Conservation (phyloP, 1,140 invertebrate species). For the Drosophila jambulina region DNA sequence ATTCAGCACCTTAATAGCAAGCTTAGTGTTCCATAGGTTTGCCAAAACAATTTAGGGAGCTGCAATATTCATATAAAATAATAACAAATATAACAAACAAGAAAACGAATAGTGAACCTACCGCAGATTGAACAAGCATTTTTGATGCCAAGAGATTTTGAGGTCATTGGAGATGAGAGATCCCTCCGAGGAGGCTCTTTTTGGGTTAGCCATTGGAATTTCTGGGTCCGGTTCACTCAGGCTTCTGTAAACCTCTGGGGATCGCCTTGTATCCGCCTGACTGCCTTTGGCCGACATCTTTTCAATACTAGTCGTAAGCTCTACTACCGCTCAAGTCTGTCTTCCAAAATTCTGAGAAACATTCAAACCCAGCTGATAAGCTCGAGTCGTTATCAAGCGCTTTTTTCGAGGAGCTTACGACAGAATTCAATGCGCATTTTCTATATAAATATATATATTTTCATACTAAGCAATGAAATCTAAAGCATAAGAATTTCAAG, state of each 20-base stretch:
- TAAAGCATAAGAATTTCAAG: not conserved
- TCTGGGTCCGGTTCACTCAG: slow-evolving; percentile 4
- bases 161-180: not conserved
- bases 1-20: not conserved
- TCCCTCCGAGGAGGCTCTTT: not conserved
- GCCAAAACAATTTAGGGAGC: slow-evolving; percentile 4
- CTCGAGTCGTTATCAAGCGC: not conserved
- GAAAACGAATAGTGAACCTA: not conserved
- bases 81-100: not conserved
- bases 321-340: not conserved
- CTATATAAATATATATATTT: not conserved
- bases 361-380: slow-evolving; percentile 22
- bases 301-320: slow-evolving; percentile 8
- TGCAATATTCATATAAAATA: not conserved
- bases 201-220: not conserved
- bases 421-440: not conserved
- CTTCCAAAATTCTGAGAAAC: slow-evolving; percentile 1
- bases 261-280: slow-evolving; percentile 1
- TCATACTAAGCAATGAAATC: not conserved
- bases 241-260: slow-evolving; percentile 22
- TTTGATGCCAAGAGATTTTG: slow-evolving; percentile 7
- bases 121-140: slow-evolving; percentile 16
- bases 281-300: slow-evolving; percentile 13
- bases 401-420: not conserved
- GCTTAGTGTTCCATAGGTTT: not conserved